Evolutionary conservation across 2,113 vertebrate genomes (phyloP).

Genomic region (Mystacornis crossleyi): DNA sequence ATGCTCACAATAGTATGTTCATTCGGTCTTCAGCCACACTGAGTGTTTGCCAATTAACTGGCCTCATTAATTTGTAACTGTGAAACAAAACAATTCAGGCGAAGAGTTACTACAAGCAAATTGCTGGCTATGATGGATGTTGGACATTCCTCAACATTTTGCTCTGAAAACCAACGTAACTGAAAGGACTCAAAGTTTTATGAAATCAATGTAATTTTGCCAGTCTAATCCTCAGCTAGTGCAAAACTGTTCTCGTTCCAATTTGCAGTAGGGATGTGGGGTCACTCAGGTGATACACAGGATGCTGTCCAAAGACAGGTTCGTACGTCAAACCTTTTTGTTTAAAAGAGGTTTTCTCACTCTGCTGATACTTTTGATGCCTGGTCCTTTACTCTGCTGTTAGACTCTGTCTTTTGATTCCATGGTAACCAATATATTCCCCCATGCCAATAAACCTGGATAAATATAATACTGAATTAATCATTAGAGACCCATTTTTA

Average conservation of each 20-base stretch:
- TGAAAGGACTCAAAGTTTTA: not conserved
- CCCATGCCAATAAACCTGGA: not conserved
- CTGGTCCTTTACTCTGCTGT: not conserved
- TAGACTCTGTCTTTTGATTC: not conserved
- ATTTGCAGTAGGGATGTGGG: not conserved
- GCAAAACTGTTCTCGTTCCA: not conserved
- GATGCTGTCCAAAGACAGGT: not conserved
- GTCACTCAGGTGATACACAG: not conserved
- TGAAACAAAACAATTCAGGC: conserved; percentile 23
- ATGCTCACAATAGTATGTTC: conserved; percentile 3
- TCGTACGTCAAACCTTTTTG: not conserved
- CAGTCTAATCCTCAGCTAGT: not conserved
- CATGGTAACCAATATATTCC: conserved; percentile 12
- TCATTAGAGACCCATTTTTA: conserved; percentile 18
- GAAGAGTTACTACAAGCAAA: not conserved
- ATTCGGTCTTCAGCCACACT: not conserved
- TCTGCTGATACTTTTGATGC: not conserved
- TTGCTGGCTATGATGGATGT: not conserved
- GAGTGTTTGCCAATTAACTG: conserved; percentile 37
- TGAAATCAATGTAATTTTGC: not conserved
- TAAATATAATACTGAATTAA: conserved; percentile 31
- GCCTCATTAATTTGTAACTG: conserved; percentile 51
- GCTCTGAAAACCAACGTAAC: not conserved
- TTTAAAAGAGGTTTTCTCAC: not conserved
- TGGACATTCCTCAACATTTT: not conserved